Evolutionary conservation across 2,888 invertebrate genomes (phyloP).

Genomic region (Deroplatys truncata): DNA sequence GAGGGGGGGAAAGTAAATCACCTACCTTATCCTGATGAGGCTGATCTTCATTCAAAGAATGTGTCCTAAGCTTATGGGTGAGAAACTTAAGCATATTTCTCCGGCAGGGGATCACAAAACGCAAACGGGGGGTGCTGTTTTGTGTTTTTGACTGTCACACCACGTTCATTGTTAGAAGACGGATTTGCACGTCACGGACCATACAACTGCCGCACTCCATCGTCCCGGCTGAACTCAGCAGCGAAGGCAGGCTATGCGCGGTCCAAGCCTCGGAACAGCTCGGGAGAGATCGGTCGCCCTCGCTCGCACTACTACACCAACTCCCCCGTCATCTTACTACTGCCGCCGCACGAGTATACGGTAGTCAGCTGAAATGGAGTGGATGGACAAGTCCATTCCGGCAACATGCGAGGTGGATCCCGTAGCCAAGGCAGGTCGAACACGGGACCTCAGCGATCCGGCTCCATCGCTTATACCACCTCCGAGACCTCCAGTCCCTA

Average conservation of each 20-base stretch:
- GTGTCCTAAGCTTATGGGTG: constrained; percentile 79
- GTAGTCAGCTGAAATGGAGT: constrained; percentile 51
- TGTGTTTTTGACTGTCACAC: constrained; percentile 33
- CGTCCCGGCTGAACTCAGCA: not conserved
- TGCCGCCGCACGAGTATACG: constrained; percentile 47
- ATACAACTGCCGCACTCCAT: not conserved
- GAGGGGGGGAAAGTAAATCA: constrained; percentile 33
- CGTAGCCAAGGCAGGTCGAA: not conserved
- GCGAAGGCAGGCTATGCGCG: not conserved
- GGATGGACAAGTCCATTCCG: constrained; percentile 45
- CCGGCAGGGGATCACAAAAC: constrained; percentile 45
- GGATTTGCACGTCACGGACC: not conserved
- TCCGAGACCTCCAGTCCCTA: too few species aligned
- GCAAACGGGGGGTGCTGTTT: constrained; percentile 3
- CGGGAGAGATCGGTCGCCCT: not conserved
- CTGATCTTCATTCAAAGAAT: constrained; percentile 76
- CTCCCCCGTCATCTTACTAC: constrained; percentile 40
- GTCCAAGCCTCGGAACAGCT: not conserved
- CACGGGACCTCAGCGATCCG: not conserved
- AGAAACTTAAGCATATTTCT: constrained; percentile 81
- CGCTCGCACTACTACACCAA: constrained; percentile 13
- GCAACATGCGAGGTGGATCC: constrained; percentile 39
- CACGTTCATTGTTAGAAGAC: constrained; percentile 31
- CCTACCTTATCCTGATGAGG: constrained; percentile 67
- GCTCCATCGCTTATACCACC: too few species aligned